Percentiles rank a stretch among this genome's conserved stretches.
Conservation (phyloP, 2,113 vertebrate species). For the Lepidothrix coronata region DNA sequence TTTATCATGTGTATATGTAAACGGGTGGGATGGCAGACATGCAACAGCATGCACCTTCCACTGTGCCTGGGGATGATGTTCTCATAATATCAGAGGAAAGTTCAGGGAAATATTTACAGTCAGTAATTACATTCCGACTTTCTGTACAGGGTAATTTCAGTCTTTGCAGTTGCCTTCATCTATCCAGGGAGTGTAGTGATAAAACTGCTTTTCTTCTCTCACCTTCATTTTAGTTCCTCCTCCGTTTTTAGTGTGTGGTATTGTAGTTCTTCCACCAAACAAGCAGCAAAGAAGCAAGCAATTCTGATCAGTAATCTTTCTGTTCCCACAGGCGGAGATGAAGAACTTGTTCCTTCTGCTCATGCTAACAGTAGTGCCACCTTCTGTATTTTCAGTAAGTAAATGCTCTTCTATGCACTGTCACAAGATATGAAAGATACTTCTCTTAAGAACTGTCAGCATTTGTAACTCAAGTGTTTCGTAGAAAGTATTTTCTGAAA, state of each 20-base stretch:
- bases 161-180: background rate
- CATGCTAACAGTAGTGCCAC: background rate
- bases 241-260: background rate
- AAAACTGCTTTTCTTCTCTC: background rate
- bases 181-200: background rate
- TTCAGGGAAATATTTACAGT: constrained; percentile 16
- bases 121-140: background rate
- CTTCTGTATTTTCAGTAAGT: constrained; percentile 62
- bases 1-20: background rate
- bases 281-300: background rate
- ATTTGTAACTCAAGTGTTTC: background rate
- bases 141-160: background rate
- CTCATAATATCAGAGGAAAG: constrained; percentile 30
- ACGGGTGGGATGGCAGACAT: constrained; percentile 27
- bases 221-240: background rate
- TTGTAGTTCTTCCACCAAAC: background rate
- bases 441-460: background rate
- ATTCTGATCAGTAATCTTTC: background rate
- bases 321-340: constrained; percentile 54
- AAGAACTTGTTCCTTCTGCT: constrained; percentile 48
- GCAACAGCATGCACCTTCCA: constrained; percentile 6
- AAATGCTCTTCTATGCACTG: background rate
- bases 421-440: background rate
- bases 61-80: constrained; percentile 3
- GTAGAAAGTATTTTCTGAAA: background rate